A percentile compares a stretch with the other conserved stretches of the same genome.
Conservation (phyloP, 2,888 invertebrate genomes). For the Hydrotaea cyrtoneurina region DNA sequence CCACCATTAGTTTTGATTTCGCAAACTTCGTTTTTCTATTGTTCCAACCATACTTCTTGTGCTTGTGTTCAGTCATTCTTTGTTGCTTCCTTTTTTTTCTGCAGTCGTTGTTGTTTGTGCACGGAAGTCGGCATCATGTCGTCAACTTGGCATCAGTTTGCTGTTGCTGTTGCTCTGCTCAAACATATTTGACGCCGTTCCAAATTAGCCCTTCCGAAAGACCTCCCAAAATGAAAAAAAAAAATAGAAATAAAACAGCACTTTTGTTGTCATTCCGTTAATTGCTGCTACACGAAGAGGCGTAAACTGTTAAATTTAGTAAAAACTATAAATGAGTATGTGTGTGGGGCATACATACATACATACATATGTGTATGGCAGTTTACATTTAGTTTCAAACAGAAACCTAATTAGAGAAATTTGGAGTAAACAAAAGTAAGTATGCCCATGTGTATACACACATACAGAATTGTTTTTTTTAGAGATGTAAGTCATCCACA, state of each 20-base stretch:
- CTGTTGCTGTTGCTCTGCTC: slow-evolving; percentile 57
- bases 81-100: background rate
- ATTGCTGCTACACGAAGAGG: slow-evolving; percentile 72
- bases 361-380: too few species aligned
- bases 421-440: too few species aligned
- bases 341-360: too few species aligned
- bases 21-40: slow-evolving; percentile 21
- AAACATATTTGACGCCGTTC: slow-evolving; percentile 76
- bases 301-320: slow-evolving; percentile 34
- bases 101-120: slow-evolving; percentile 53
- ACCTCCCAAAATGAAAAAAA: slow-evolving; percentile 22
- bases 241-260: slow-evolving; percentile 65
- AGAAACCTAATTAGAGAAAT: too few species aligned
- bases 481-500: too few species aligned
- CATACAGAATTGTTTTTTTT: too few species aligned
- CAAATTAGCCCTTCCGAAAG: slow-evolving; percentile 74
- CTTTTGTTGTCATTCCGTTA: slow-evolving; percentile 76
- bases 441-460: too few species aligned
- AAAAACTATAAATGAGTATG: too few species aligned
- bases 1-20: slow-evolving; percentile 25
- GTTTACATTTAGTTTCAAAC: too few species aligned
- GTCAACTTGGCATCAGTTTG: slow-evolving; percentile 65
- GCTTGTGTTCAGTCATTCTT: background rate
- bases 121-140: slow-evolving; percentile 65
- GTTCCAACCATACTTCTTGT: too few species aligned